These are phyloP conservation scores for Nothoprocta perdicaria DNA, from an alignment of 2,113 vertebrate genomes.

Conservation along the genomic window DNA sequence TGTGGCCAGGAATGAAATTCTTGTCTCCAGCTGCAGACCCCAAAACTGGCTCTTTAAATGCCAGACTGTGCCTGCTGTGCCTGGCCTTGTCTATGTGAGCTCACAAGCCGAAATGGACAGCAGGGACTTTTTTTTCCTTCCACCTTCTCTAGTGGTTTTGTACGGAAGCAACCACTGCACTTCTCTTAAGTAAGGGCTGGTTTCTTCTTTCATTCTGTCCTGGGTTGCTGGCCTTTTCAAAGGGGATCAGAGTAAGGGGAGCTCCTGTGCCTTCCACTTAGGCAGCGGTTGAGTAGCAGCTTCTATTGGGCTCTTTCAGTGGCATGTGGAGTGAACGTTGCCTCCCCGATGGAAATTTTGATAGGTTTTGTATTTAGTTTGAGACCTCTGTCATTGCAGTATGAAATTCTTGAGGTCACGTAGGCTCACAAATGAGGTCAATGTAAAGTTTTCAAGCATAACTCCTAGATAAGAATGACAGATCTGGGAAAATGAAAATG, in stretches of 20 bases:
- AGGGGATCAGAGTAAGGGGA: not conserved
- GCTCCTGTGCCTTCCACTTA: not conserved
- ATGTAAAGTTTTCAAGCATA: rapidly evolving
- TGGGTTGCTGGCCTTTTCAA: not conserved
- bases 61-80: not conserved
- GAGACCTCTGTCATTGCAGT: not conserved
- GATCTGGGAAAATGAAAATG: not conserved
- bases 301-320: not conserved
- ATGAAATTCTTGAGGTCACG: not conserved
- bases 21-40: not conserved
- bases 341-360: not conserved
- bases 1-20: constrained; percentile 52
- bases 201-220: rapidly evolving
- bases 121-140: not conserved
- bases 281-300: not conserved
- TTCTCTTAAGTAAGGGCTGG: not conserved
- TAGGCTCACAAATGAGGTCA: not conserved
- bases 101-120: not conserved
- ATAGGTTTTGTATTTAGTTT: not conserved
- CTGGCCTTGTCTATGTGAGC: not conserved
- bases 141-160: not conserved
- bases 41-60: not conserved
- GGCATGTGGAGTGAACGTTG: not conserved
- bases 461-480: not conserved
- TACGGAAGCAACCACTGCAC: not conserved